phyloP scores from a whole-genome alignment of 2,888 invertebrate species.

The Caenorhabditis drosophilae region DNA sequence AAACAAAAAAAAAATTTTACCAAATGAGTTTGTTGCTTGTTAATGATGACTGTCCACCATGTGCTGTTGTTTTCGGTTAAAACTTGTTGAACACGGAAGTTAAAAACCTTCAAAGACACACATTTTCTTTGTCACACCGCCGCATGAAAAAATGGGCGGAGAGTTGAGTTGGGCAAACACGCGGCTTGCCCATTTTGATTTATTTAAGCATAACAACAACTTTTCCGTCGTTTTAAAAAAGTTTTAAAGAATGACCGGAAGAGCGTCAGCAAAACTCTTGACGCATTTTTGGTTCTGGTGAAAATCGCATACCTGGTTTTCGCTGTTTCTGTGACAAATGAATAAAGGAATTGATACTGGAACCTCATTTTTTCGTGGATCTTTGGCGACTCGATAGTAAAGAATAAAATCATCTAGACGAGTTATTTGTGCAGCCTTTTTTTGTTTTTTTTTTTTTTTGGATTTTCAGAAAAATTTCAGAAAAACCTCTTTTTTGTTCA shows the following conservation, averaged over 20 bases:
- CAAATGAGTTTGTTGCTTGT: conserved; percentile 25
- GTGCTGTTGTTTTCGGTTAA: conserved; percentile 29
- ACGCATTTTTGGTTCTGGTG: neutral
- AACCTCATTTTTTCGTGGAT: conserved; percentile 4
- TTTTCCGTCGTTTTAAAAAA: neutral
- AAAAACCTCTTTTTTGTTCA: conserved; percentile 24
- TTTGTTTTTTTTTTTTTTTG: neutral
- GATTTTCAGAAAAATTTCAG: neutral
- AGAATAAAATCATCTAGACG: conserved; percentile 23
- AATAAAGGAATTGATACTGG: conserved; percentile 14
- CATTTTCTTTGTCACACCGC: too few species aligned
- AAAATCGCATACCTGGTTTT: conserved; percentile 26
- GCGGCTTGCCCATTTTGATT: too few species aligned
- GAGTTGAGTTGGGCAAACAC: too few species aligned
- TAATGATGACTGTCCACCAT: conserved; percentile 38
- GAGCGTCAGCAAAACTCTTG: neutral
- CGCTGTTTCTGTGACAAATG: conserved; percentile 25
- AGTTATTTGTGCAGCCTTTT: conserved; percentile 10
- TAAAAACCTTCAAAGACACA: conserved; percentile 24
- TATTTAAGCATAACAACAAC: too few species aligned
- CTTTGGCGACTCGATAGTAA: conserved; percentile 31
- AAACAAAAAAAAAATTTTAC: conserved; percentile 2
- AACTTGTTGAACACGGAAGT: conserved; percentile 28
- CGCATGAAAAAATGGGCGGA: too few species aligned
- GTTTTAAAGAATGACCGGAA: neutral